Conservation (phyloP, 2,113 vertebrate genomes). For the Burhinus oedicnemus region DNA sequence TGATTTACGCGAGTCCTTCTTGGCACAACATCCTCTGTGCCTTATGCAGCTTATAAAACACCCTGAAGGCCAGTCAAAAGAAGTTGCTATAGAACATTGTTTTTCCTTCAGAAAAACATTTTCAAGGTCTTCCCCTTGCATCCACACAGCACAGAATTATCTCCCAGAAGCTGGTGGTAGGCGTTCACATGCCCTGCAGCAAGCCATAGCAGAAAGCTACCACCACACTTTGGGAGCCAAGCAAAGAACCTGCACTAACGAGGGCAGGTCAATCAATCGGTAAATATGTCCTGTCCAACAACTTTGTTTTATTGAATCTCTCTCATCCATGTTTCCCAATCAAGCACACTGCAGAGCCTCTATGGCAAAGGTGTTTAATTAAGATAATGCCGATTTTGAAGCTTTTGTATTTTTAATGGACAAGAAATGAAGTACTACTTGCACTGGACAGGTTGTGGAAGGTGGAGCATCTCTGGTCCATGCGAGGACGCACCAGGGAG, state of each 20-base stretch:
- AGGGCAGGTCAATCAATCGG: background rate
- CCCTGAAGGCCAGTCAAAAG: background rate
- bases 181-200: accelerated
- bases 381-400: background rate
- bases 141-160: background rate
- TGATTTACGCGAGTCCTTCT: background rate
- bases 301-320: background rate
- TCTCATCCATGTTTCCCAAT: accelerated
- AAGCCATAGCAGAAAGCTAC: background rate
- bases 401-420: background rate
- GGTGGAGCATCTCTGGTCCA: background rate
- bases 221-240: no score
- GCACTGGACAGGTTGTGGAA: background rate
- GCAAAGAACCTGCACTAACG: accelerated
- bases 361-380: background rate
- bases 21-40: background rate
- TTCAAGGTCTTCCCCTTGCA: background rate
- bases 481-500: background rate
- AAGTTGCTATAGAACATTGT: background rate
- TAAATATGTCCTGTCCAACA: background rate
- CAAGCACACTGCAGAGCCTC: background rate
- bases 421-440: background rate
- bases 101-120: background rate
- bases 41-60: background rate
- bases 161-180: background rate